phyloP scores from a whole-genome alignment of 2,797 vertebrate species.

The Gymnoscopelus microlampas region DNA sequence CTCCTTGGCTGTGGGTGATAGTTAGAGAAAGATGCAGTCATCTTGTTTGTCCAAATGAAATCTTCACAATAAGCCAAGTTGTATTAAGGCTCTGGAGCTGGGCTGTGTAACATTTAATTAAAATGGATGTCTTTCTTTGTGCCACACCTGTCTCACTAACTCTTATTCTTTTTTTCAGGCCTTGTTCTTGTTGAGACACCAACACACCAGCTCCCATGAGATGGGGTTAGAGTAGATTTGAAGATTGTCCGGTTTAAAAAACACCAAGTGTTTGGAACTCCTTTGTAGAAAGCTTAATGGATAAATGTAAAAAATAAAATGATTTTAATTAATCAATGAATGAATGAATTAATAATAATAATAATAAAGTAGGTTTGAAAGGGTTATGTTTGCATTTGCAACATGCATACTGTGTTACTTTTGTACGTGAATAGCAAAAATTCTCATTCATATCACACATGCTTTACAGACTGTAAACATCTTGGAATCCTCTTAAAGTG shows the following conservation, averaged over 20 bases:
- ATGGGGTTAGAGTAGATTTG: constrained; percentile 63
- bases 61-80: constrained; percentile 78
- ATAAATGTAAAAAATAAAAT: constrained; percentile 31
- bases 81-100: constrained; percentile 78
- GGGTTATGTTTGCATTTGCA: constrained; percentile 33
- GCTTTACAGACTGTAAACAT: constrained; percentile 32
- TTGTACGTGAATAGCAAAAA: constrained; percentile 28
- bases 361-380: constrained; percentile 36
- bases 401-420: constrained; percentile 34
- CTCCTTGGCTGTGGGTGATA: constrained; percentile 75
- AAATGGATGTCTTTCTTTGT: constrained; percentile 81
- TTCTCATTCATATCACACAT: constrained; percentile 32
- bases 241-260: constrained; percentile 65
- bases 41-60: constrained; percentile 83
- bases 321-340: constrained; percentile 19
- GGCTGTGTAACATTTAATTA: constrained; percentile 82
- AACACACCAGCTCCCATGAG: constrained; percentile 73
- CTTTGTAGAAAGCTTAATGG: constrained; percentile 66
- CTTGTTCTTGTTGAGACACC: constrained; percentile 79
- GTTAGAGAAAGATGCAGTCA: constrained; percentile 82
- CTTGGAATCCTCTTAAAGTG: constrained; percentile 41
- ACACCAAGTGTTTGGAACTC: constrained; percentile 66
- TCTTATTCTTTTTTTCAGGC: constrained; percentile 75
- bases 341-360: constrained; percentile 62
- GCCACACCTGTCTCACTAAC: constrained; percentile 79